Evolutionary conservation across 2,113 vertebrate species (phyloP), one percentile per base, ranked within the genome.

Genomic region (Podiceps cristatus): DNA sequence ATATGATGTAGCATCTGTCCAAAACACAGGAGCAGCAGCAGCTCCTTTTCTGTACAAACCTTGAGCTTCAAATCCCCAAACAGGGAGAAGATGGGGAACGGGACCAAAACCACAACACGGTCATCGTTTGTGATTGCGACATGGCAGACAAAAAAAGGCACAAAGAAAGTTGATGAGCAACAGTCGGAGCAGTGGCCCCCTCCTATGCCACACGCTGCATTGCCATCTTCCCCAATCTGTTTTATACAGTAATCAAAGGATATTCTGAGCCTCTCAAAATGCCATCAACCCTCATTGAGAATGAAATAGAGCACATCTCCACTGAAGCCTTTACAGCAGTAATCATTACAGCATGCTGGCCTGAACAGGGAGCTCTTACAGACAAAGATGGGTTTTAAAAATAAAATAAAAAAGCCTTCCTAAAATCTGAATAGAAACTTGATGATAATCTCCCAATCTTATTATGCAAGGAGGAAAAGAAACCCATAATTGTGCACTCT

Each of bases 191-290:
- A 86, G 82, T 60, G 84, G 94, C 94, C 86, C 94, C 96, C 95
- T 96, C 90, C 85, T 44, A 42, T 42, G 88, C 83, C 3, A 27
- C 69, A 71, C 1, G 13, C 90, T 49, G 73, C 93, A 95, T 44
- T 88, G 67, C 90, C 88, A 88, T 96, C 96, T 96, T 96, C 93
- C 92, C 92, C 91, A 69, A 88, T 86, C 96, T 77, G 44, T 75
- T 98, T 94, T 96, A 85, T 60, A 75, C 92, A 96, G 98, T 96
- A 98, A 98, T 99, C 98, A 99, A 97, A 98, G 96, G 98, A 97
- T 98, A 98, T 98, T 98, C 97, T 98, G 95, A 98, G 97, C 93
- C 97, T 98, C 97, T 98, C 98, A 96, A 98, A 98, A 98, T 95
- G 97, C 97, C 97, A 98, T 98, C 97, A 98, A 72, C 97, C 93